A percentile compares a stretch with the other conserved stretches of the same genome.
phyloP scores from a whole-genome alignment of 2,888 invertebrate species.

The Ichneumon xanthorius region DNA sequence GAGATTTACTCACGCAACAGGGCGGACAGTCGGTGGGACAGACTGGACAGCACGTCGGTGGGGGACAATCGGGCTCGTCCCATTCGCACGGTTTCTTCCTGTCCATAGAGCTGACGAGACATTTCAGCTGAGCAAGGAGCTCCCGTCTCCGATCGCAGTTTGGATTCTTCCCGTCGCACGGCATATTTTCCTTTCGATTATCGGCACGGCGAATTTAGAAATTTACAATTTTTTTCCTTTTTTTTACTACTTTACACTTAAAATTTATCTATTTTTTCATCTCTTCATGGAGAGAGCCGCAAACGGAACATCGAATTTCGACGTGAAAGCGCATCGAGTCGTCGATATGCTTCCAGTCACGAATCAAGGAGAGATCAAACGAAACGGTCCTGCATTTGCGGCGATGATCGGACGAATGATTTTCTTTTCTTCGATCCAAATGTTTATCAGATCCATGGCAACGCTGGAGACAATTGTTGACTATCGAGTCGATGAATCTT shows the following conservation, averaged over 20 bases:
- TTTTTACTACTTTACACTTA: constrained; percentile 19
- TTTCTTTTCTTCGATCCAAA: constrained; percentile 15
- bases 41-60: constrained; percentile 73
- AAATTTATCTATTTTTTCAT: constrained; percentile 61
- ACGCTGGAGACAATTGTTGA: constrained; percentile 29
- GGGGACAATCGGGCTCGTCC: constrained; percentile 79
- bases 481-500: neutral
- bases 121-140: constrained; percentile 80
- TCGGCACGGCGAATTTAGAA: constrained; percentile 59
- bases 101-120: constrained; percentile 82
- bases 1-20: constrained; percentile 73
- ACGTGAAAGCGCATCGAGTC: constrained; percentile 64
- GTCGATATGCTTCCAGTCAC: constrained; percentile 51
- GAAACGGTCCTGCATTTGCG: constrained; percentile 45
- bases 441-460: constrained; percentile 36
- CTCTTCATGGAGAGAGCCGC: constrained; percentile 42
- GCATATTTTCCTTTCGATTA: constrained; percentile 73
- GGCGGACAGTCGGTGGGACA: constrained; percentile 67
- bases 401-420: constrained; percentile 45
- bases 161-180: constrained; percentile 81
- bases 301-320: constrained; percentile 62
- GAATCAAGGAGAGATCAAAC: constrained; percentile 23
- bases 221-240: constrained; percentile 54
- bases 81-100: constrained; percentile 82
- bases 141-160: constrained; percentile 80